These are phyloP conservation scores for Macrophya annulata DNA, from an alignment of 2,888 invertebrate species.

Conservation along the genomic window DNA sequence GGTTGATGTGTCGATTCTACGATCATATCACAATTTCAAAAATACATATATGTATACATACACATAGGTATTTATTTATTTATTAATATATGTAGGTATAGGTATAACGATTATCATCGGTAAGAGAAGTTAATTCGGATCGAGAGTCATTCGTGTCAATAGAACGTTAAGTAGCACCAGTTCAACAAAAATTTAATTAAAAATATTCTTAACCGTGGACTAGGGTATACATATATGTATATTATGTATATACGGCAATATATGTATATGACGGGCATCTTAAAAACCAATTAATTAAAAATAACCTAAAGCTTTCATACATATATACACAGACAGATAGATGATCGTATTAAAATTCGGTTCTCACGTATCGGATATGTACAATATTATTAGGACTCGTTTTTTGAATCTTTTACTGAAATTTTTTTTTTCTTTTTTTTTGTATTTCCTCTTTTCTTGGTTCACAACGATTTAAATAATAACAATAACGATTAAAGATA, in stretches of 20 bases:
- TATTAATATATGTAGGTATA: neutral
- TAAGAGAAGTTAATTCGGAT: neutral
- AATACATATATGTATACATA: neutral
- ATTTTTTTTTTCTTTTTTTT: neutral
- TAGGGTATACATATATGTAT: too few species aligned
- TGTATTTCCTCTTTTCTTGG: neutral
- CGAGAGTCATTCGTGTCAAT: slow-evolving; percentile 50
- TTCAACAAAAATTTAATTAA: slow-evolving; percentile 42
- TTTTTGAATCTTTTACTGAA: neutral
- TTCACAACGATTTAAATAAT: neutral
- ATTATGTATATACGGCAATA: too few species aligned
- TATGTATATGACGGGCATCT: too few species aligned
- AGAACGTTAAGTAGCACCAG: slow-evolving; percentile 32
- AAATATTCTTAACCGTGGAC: slow-evolving; percentile 1
- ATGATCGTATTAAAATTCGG: slow-evolving; percentile 17
- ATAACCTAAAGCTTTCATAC: neutral
- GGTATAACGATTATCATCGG: neutral
- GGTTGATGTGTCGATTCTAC: neutral
- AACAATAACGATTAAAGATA: neutral
- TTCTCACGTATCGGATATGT: slow-evolving; percentile 25
- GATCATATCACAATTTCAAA: neutral
- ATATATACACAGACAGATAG: neutral
- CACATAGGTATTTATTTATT: neutral
- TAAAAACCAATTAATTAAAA: slow-evolving; percentile 30
- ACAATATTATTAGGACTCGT: neutral